These are phyloP conservation scores for Ifrita kowaldi DNA, from an alignment of 2,113 vertebrate genomes.

Conservation along the genomic window DNA sequence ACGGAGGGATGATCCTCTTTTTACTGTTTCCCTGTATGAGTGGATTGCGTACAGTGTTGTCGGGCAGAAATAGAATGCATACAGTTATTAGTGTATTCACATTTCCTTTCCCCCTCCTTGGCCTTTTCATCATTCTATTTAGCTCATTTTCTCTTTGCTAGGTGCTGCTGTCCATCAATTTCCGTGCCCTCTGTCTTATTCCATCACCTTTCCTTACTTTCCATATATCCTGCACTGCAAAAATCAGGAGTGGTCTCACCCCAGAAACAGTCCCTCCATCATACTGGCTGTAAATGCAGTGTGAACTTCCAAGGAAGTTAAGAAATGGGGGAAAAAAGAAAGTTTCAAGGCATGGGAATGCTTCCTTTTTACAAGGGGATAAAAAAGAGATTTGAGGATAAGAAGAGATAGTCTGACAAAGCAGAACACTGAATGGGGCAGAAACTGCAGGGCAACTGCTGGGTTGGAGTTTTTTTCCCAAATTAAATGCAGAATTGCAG, in stretches of 20 bases:
- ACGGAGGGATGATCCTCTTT: background rate
- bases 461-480: background rate
- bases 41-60: background rate
- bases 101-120: background rate
- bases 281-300: background rate
- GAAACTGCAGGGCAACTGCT: background rate
- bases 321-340: background rate
- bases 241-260: background rate
- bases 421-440: background rate
- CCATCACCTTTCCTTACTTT: background rate
- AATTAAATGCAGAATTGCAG: background rate
- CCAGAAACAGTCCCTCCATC: background rate
- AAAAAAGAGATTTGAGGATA: background rate
- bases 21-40: background rate
- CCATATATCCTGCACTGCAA: background rate
- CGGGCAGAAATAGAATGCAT: background rate
- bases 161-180: background rate
- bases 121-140: background rate
- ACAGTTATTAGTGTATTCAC: background rate
- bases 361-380: accelerated
- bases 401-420: background rate
- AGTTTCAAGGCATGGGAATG: background rate
- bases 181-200: accelerated
- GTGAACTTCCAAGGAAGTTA: background rate
- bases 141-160: background rate